These are phyloP conservation scores for Heliocidaris tuberculata DNA, from an alignment of 35 echinoderm and acorn worm genomes.

Conservation along the genomic window DNA sequence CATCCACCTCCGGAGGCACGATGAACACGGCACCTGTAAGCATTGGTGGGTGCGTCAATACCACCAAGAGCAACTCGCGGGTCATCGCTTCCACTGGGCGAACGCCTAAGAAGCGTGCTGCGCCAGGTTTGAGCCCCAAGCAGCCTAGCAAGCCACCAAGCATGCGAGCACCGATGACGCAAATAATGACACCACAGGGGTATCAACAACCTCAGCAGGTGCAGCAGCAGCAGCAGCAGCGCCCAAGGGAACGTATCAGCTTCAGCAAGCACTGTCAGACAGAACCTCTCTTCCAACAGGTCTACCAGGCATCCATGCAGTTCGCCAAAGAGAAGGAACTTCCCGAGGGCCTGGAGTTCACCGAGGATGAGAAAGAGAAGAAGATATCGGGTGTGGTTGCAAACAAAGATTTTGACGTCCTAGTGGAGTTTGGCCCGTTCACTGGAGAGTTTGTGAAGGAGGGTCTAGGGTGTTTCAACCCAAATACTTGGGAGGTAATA, in stretches of 20 bases:
- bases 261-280: slow-evolving; percentile 20
- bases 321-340: background rate
- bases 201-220: background rate
- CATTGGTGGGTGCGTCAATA: background rate
- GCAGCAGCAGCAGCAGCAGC: background rate
- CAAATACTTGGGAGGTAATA: slow-evolving; percentile 42
- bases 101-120: slow-evolving; percentile 7
- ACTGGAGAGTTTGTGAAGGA: slow-evolving; percentile 41
- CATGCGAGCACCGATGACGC: background rate
- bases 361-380: background rate
- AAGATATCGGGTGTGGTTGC: slow-evolving; percentile 24
- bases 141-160: background rate
- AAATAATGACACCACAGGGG: slow-evolving; percentile 8
- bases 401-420: background rate
- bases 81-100: background rate
- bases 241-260: background rate
- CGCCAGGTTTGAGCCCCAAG: background rate
- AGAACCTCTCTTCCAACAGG: background rate
- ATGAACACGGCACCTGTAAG: background rate
- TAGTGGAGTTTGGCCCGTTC: slow-evolving; percentile 16
- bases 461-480: background rate
- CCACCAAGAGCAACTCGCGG: background rate
- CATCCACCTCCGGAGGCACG: background rate
- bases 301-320: background rate
- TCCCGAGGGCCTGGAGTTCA: background rate